phyloP scores from a whole-genome alignment of 2,113 vertebrate genomes.

The Corvus cornix region DNA sequence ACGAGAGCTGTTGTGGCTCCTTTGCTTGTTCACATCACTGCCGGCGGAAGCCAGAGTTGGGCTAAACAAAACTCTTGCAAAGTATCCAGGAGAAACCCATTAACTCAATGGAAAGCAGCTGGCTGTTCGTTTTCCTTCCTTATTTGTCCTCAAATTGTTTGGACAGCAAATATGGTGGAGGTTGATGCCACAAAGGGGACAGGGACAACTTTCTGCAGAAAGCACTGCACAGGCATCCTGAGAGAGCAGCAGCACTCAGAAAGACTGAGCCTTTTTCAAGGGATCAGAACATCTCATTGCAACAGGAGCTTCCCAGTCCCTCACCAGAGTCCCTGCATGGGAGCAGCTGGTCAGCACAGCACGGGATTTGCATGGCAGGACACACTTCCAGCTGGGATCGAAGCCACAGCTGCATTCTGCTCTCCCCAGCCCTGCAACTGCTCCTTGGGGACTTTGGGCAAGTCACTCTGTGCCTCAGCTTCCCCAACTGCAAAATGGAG shows the following conservation, averaged over 20 bases:
- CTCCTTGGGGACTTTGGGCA: neutral
- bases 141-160: neutral
- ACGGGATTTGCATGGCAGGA: rapidly evolving
- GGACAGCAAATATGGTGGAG: neutral
- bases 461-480: neutral
- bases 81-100: neutral
- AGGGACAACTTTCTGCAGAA: neutral
- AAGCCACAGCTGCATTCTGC: neutral
- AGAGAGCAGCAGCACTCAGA: neutral
- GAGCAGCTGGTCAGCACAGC: neutral
- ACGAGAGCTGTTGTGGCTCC: rapidly evolving
- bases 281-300: neutral
- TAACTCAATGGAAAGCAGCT: neutral
- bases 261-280: neutral
- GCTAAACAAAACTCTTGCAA: neutral
- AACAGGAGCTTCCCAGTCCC: neutral
- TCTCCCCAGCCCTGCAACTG: neutral
- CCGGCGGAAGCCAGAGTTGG: rapidly evolving
- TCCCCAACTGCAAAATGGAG: neutral
- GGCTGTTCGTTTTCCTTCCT: neutral
- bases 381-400: rapidly evolving
- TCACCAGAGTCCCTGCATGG: neutral
- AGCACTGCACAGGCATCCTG: rapidly evolving
- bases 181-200: rapidly evolving
- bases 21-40: neutral